Evolutionary conservation across 2,888 invertebrate species (phyloP).

Genomic region (Dioctria linearis): DNA sequence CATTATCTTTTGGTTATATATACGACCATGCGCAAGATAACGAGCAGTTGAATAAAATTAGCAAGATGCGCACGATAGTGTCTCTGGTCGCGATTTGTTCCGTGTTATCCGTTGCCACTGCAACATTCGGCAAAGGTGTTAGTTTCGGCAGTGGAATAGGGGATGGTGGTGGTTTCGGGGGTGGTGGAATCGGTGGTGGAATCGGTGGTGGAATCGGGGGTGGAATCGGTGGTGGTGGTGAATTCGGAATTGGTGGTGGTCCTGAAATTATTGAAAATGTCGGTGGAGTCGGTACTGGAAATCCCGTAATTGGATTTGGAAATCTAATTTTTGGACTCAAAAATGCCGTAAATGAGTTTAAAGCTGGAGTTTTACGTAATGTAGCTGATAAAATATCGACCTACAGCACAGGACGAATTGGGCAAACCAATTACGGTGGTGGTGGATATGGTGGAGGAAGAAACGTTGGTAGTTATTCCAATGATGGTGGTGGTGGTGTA

Average conservation of each 20-base stretch:
- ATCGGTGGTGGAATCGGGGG: background rate
- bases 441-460: background rate
- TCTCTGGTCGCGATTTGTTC: background rate
- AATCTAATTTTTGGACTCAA: background rate
- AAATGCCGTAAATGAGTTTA: background rate
- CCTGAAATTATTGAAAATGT: background rate
- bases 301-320: background rate
- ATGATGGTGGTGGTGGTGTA: background rate
- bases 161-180: background rate
- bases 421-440: background rate
- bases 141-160: background rate
- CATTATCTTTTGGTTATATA: slow-evolving; percentile 41
- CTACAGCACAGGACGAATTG: background rate
- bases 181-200: background rate
- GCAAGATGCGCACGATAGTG: slow-evolving; percentile 15
- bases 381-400: background rate
- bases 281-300: background rate
- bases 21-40: slow-evolving; percentile 13
- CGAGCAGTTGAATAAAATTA: slow-evolving; percentile 23
- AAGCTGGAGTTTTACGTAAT: background rate
- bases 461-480: background rate
- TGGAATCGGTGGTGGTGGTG: background rate
- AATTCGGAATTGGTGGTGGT: background rate
- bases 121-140: background rate
- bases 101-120: background rate